Percentiles rank a stretch among this genome's conserved stretches.
Evolutionary conservation across 2,113 vertebrate species (phyloP).

Genomic region (Gavialis gangeticus): DNA sequence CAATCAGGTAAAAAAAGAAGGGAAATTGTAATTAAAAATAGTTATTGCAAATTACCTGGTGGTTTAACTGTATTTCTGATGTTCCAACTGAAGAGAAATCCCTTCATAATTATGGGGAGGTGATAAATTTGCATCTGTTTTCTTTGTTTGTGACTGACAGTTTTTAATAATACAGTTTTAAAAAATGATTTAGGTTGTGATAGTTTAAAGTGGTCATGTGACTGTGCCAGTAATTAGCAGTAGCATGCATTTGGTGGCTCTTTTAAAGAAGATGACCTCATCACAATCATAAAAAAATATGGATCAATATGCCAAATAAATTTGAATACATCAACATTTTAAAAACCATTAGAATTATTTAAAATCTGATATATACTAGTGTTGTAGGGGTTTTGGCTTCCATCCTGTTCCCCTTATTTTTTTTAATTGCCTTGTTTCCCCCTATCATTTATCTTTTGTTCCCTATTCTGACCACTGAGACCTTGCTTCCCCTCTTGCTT

Average conservation of each 20-base stretch:
- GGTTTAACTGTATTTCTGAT: constrained; percentile 19
- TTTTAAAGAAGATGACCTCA: constrained; percentile 20
- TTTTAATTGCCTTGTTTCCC: constrained; percentile 2
- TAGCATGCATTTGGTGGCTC: constrained; percentile 20
- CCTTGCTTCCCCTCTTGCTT: background rate
- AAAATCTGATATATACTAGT: background rate
- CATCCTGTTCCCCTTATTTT: background rate
- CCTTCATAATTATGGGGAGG: background rate
- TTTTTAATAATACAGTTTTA: constrained; percentile 47
- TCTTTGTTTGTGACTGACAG: constrained; percentile 50
- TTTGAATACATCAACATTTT: constrained; percentile 50
- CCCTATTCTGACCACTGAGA: background rate
- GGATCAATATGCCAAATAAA: background rate
- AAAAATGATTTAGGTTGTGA: background rate
- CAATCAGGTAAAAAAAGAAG: background rate
- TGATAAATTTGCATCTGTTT: constrained; percentile 38
- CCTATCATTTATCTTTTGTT: constrained; percentile 13
- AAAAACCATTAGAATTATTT: background rate
- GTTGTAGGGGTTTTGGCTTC: background rate
- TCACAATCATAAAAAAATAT: constrained; percentile 49
- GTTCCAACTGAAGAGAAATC: background rate
- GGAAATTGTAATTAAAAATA: background rate
- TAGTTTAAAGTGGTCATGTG: constrained; percentile 30
- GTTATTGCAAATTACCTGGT: background rate
- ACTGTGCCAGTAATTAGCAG: constrained; percentile 30